Evolutionary conservation across 2,888 invertebrate genomes (phyloP).

Genomic region (Lithophane socia): DNA sequence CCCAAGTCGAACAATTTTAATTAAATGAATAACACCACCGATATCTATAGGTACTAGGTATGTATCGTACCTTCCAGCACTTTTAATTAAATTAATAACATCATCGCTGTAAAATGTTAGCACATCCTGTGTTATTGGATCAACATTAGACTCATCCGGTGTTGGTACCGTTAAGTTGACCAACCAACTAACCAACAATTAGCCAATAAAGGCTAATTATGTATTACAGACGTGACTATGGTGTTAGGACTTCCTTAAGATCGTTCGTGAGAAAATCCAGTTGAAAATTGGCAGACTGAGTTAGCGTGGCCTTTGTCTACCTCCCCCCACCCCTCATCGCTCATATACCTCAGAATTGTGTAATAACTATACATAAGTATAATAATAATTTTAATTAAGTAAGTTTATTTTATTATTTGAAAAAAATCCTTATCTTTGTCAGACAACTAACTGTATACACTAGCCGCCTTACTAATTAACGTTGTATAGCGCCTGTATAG

Average conservation of each 20-base stretch:
- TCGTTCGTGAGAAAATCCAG: no score
- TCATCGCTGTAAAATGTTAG: not conserved
- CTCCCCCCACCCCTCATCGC: no score
- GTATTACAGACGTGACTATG: slow-evolving; percentile 22
- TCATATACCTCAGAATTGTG: no score
- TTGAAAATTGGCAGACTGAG: not conserved
- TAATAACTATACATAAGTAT: no score
- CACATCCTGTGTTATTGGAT: slow-evolving; percentile 28
- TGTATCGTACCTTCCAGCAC: not conserved
- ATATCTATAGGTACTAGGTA: not conserved
- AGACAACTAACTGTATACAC: no score
- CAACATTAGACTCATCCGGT: slow-evolving; percentile 31
- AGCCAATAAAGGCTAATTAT: slow-evolving; percentile 26
- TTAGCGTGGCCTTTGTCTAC: no score
- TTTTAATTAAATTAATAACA: slow-evolving; percentile 10
- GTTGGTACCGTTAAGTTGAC: slow-evolving; percentile 25
- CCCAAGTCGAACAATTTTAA: not conserved
- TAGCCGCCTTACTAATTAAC: no score
- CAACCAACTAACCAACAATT: no score
- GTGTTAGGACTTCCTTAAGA: slow-evolving; percentile 1
- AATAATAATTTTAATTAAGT: no score
- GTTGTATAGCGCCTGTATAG: no score
- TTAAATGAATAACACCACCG: slow-evolving; percentile 1
- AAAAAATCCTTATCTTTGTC: no score
- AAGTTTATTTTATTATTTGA: no score